A percentile compares a stretch with the other conserved stretches of the same genome.
Evolutionary conservation across 2,113 vertebrate species (phyloP).

Genomic region (Ellobius talpinus): DNA sequence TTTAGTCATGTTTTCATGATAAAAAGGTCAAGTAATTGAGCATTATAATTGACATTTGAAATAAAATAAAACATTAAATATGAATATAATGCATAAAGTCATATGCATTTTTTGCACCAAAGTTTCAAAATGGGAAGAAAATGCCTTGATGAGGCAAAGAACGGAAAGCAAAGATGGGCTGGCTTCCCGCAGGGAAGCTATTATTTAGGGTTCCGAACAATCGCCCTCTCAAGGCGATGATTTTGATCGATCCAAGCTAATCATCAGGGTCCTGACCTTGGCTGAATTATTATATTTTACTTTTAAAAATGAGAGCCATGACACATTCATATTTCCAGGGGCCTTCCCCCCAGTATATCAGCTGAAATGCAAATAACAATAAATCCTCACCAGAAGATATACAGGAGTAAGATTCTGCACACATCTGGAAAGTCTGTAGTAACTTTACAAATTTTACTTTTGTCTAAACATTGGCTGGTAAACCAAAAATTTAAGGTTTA

Average conservation of each 20-base stretch:
- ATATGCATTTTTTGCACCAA: neutral
- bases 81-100: conserved; percentile 8
- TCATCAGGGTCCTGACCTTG: conserved; percentile 63
- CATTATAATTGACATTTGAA: conserved; percentile 24
- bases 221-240: conserved; percentile 33
- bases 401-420: neutral
- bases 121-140: conserved; percentile 46
- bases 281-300: conserved; percentile 56
- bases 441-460: conserved; percentile 18
- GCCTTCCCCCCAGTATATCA: neutral
- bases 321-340: conserved; percentile 44
- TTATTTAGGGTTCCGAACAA: conserved; percentile 42
- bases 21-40: conserved; percentile 2
- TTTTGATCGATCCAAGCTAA: conserved; percentile 67
- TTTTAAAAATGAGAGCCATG: conserved; percentile 35
- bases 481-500: conserved; percentile 27
- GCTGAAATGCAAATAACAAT: conserved; percentile 25
- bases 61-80: conserved; percentile 53
- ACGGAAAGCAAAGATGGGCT: neutral
- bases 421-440: conserved; percentile 13
- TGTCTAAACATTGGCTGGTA: neutral
- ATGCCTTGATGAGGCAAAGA: neutral
- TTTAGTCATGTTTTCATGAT: neutral
- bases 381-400: conserved; percentile 40
- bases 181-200: neutral